Percentiles rank a stretch among this genome's conserved stretches.
These are phyloP conservation scores for Cetonia aurata DNA, from an alignment of 2,888 invertebrate genomes.

Conservation along the genomic window DNA sequence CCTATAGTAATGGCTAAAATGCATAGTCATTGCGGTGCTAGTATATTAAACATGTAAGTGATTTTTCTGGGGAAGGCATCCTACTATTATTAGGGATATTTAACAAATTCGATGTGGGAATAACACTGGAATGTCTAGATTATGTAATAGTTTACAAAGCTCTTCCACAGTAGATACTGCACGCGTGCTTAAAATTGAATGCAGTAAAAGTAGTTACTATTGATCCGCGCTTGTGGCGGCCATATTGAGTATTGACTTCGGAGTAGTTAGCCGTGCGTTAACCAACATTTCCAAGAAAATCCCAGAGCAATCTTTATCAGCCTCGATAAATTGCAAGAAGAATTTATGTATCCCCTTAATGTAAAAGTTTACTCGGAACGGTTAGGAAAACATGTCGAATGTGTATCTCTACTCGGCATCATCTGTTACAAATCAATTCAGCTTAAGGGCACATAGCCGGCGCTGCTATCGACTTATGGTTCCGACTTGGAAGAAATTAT, in stretches of 20 bases:
- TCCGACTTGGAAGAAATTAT: slow-evolving; percentile 38
- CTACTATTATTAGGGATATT: too few species aligned
- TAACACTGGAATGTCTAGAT: too few species aligned
- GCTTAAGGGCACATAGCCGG: slow-evolving; percentile 40
- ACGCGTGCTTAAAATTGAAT: too few species aligned
- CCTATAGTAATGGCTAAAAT: too few species aligned
- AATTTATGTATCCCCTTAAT: slow-evolving; percentile 37
- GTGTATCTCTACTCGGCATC: slow-evolving; percentile 40
- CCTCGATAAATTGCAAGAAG: slow-evolving; percentile 36
- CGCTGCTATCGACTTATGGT: slow-evolving; percentile 41
- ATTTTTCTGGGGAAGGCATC: too few species aligned
- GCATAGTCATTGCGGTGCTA: too few species aligned
- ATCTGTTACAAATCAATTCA: slow-evolving; percentile 44
- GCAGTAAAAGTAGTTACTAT: slow-evolving; percentile 13
- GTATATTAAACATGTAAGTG: too few species aligned
- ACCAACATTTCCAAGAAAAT: slow-evolving; percentile 18
- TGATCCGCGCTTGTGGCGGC: slow-evolving; percentile 24
- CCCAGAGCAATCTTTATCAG: slow-evolving; percentile 19
- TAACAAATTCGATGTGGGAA: too few species aligned
- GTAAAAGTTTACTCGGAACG: slow-evolving; percentile 37
- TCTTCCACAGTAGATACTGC: too few species aligned
- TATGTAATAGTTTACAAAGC: too few species aligned
- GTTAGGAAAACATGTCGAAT: slow-evolving; percentile 39
- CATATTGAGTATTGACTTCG: slow-evolving; percentile 20
- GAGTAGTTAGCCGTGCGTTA: slow-evolving; percentile 11